Evolutionary conservation across 2,888 invertebrate genomes (phyloP).

Genomic region (Lasius fuliginosus): DNA sequence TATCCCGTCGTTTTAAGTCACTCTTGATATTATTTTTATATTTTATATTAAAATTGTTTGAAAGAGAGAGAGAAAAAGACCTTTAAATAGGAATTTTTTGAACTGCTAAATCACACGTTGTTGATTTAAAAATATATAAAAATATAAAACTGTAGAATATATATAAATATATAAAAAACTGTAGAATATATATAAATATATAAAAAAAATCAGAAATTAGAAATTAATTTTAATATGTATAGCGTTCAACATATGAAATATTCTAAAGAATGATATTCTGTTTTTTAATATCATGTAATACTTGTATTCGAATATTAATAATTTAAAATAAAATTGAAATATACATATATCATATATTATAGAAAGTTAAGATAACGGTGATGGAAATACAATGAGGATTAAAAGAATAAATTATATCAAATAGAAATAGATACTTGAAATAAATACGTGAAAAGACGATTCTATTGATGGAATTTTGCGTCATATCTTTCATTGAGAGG

Average conservation of each 20-base stretch:
- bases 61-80: neutral
- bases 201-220: conserved; percentile 20
- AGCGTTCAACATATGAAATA: conserved; percentile 12
- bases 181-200: neutral
- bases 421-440: neutral
- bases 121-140: neutral
- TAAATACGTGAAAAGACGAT: neutral
- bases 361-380: neutral
- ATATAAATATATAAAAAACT: conserved; percentile 1
- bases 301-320: neutral
- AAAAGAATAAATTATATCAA: conserved; percentile 10
- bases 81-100: neutral
- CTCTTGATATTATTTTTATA: neutral
- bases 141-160: neutral
- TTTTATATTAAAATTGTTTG: neutral
- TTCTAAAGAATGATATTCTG: conserved; percentile 24
- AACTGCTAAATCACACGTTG: neutral
- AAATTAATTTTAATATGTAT: conserved; percentile 14
- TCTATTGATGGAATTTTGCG: conserved; percentile 7
- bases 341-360: neutral
- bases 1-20: neutral
- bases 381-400: neutral
- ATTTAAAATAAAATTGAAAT: conserved; percentile 16
- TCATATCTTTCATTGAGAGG: neutral
- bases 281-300: neutral